phyloP scores from a whole-genome alignment of 2,888 invertebrate genomes.

The Himalopsyche anomala region DNA sequence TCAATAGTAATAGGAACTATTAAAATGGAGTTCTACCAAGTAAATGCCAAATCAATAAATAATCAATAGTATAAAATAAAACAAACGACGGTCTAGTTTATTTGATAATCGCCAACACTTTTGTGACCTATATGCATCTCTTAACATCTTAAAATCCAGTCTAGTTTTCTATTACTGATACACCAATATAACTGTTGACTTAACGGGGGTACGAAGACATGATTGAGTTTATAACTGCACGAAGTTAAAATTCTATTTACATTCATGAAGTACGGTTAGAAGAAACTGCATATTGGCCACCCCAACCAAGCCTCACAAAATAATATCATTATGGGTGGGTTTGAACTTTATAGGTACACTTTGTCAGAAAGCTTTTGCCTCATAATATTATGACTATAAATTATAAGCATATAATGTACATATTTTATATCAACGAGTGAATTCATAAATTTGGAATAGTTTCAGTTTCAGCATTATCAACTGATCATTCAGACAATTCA shows the following conservation, averaged over 20 bases:
- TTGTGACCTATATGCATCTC: no score
- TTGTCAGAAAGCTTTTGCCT: not conserved
- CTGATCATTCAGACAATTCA: no score
- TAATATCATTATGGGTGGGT: not conserved
- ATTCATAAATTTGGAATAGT: no score
- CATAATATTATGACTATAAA: not conserved
- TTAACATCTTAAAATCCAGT: no score
- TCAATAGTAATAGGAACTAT: no score
- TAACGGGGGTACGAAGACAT: not conserved
- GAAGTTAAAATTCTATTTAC: slow-evolving; percentile 12
- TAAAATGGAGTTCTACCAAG: no score
- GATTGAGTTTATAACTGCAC: slow-evolving; percentile 24
- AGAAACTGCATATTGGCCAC: slow-evolving; percentile 36
- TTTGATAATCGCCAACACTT: no score
- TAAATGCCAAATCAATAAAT: no score
- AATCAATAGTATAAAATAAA: no score
- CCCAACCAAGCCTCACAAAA: not conserved
- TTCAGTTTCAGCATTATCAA: no score
- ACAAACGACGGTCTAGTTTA: no score
- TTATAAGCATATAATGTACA: not conserved
- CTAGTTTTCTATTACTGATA: not conserved
- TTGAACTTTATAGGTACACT: not conserved
- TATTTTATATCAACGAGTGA: no score
- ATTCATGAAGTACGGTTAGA: slow-evolving; percentile 17
- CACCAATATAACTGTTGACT: not conserved